Evolutionary conservation across 1,140 invertebrate species (phyloP).

Genomic region (Odontomachus brunneus): DNA sequence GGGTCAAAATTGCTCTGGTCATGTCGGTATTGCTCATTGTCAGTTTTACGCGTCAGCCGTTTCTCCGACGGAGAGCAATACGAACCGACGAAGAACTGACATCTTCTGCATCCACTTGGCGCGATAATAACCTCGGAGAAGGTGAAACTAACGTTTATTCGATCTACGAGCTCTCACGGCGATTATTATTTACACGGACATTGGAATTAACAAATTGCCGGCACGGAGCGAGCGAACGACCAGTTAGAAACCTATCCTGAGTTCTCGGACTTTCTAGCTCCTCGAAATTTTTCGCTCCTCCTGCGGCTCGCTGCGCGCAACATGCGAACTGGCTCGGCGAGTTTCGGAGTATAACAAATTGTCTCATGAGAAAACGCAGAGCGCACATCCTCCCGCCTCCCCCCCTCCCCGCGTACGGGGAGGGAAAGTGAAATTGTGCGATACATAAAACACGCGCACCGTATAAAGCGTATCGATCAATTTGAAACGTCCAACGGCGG

Average conservation of each 20-base stretch:
- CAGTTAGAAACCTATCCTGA: conserved; percentile 58
- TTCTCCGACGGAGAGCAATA: too few relatives aligned
- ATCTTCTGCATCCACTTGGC: neutral
- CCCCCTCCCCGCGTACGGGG: neutral
- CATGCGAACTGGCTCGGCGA: conserved; percentile 39
- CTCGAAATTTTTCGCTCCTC: conserved; percentile 59
- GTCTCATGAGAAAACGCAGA: neutral
- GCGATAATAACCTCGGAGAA: neutral
- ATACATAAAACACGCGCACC: conserved; percentile 35
- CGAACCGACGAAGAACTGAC: too few relatives aligned
- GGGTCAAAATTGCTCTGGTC: too few relatives aligned
- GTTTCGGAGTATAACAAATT: conserved; percentile 17
- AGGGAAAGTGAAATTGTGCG: conserved; percentile 42
- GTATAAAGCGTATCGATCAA: conserved; percentile 4
- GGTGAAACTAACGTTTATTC: neutral
- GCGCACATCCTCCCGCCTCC: conserved; percentile 22
- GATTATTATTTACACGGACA: conserved; percentile 1
- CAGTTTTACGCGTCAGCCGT: too few relatives aligned
- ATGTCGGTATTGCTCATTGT: too few relatives aligned
- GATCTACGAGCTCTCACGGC: neutral
- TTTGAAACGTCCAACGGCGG: neutral
- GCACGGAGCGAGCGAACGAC: conserved; percentile 7
- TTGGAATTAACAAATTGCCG: neutral
- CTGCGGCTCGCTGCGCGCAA: conserved; percentile 31
- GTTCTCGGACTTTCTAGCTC: conserved; percentile 59